Evolutionary conservation across 92 coral and sea anemone species (phyloP), one percentile per base, ranked within the genome.

Genomic region (Porites divaricata): DNA sequence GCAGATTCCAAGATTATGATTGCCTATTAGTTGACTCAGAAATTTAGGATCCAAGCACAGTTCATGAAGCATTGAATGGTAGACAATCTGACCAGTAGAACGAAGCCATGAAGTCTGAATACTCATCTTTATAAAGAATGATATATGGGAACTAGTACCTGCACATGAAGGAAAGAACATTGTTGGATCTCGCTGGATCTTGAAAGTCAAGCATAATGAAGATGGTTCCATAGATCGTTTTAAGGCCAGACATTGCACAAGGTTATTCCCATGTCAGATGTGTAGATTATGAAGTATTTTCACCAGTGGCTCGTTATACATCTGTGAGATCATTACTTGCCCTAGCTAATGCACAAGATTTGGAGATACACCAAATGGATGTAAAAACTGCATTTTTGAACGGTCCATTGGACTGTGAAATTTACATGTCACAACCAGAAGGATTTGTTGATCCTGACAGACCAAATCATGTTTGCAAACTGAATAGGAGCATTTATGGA

Each of bases 351-450:
- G 87, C 85, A 62, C 87, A 86, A 68, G 85, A 90, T 58, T 77
- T 86, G 52, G 93, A 90, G 74, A 67, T 89, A 16, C 89, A 88
- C 74, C 92, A 89, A 74, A 89, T 89, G 92, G 89, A 85, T 85
- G 87, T 88, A 41, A 91, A 91, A 70, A 91, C 89, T 78, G 94
- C 91, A 56, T 88, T 87, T 63, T 72, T 85, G 67, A 79, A 89
- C 76, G 90, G 87, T 67, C 67, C 78, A 57, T 59, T 91, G 69
- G 94, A 91, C 67, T 88, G 87, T 75, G 87, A 91, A 26, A 91
- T 88, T 67, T 89, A 85, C 89, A 81, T 89, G 93, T 59, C 89
- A 52, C 92, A 91, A 25, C 94, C 92, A 25, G 90, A 89, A 89
- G 90, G 92, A 63, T 91, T 85, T 77, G 90, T 91, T 51, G 86